phyloP scores from a whole-genome alignment of 2,888 invertebrate species.

The Caenorhabditis angaria region DNA sequence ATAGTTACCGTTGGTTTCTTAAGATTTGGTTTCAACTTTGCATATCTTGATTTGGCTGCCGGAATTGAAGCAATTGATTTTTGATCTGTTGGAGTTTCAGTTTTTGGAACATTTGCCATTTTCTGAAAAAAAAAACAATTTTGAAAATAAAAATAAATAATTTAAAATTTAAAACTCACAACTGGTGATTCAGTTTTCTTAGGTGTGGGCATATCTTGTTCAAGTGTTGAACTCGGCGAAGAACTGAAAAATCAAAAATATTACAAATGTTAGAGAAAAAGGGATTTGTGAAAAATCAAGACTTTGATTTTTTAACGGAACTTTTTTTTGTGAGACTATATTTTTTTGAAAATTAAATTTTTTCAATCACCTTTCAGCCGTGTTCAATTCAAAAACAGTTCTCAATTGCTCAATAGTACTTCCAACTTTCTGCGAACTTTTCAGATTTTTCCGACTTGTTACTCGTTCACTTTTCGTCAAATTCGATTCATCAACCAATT shows the following conservation, averaged over 20 bases:
- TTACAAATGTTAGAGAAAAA: no score
- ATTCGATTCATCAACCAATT: conserved; percentile 11
- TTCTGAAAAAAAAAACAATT: no score
- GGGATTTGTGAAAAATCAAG: no score
- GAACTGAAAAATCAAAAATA: no score
- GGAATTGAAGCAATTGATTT: no score
- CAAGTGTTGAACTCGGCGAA: no score
- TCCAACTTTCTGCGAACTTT: neutral
- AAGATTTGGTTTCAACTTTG: conserved; percentile 27
- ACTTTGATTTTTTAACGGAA: no score
- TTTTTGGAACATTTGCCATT: neutral
- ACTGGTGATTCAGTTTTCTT: no score
- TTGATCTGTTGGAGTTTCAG: neutral
- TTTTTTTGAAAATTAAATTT: neutral
- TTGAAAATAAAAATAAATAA: no score
- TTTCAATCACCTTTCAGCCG: neutral
- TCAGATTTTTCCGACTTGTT: conserved; percentile 14
- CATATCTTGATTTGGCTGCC: conserved; percentile 22
- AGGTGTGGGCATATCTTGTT: no score
- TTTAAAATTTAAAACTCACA: no score
- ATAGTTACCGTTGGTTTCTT: neutral
- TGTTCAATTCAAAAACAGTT: conserved; percentile 23
- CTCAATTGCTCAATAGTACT: conserved; percentile 16
- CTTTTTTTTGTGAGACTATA: neutral
- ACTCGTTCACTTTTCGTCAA: conserved; percentile 26